Evolutionary conservation across 2,797 vertebrate genomes (phyloP).

Genomic region (Alauda arvensis): DNA sequence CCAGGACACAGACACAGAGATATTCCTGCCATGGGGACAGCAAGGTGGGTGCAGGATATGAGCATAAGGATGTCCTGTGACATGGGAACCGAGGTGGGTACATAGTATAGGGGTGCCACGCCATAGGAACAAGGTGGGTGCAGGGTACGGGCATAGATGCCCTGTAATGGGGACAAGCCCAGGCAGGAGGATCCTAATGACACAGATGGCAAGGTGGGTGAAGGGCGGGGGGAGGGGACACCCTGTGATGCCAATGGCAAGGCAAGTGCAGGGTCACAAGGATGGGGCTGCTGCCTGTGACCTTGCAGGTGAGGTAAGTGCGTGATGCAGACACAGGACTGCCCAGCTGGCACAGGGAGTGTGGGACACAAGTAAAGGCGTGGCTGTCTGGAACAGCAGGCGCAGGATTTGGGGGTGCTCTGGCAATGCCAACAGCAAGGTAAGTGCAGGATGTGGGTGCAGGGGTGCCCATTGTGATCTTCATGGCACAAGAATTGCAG

Average conservation of each 20-base stretch:
- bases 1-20: background rate
- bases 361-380: background rate
- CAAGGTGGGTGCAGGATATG: background rate
- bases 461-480: rapidly evolving
- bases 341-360: background rate
- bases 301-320: background rate
- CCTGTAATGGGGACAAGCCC: background rate
- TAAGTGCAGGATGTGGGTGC: background rate
- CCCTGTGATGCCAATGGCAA: background rate
- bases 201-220: background rate
- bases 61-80: background rate
- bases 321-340: background rate
- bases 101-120: background rate
- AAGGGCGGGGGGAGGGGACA: background rate
- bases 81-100: background rate
- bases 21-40: background rate
- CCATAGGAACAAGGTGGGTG: background rate
- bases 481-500: background rate
- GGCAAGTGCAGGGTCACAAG: background rate
- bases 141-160: background rate
- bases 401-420: background rate
- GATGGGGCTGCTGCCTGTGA: background rate
- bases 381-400: background rate
- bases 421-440: background rate
- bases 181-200: background rate